Evolutionary conservation across 2,797 vertebrate species (phyloP), one percentile per base, ranked within the genome.

Genomic region (Limosa lapponica): DNA sequence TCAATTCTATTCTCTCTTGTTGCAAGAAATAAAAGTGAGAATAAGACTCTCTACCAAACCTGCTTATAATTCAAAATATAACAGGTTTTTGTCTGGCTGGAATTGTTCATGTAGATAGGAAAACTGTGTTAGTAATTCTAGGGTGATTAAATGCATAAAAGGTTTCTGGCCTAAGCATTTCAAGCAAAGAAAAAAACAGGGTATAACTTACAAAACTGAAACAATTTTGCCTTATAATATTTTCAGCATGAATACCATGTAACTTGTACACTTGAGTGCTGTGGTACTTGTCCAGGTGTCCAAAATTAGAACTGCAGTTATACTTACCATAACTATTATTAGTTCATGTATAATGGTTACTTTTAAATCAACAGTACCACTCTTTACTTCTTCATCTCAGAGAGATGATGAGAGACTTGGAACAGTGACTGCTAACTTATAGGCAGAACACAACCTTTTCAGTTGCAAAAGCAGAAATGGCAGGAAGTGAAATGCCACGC

Each of bases 141-240:
- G 14, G 13, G 74, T 92, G 46, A 92, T 92, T 90, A 93, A 93
- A 91, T 82, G 41, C 43, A 55, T 80, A n/a, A 83, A 94, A 69
- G 39, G 3, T 44, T 93, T 87, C 70, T 75, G 25, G 22, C 70
- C 55, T 77, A 73, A 89, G 55, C 13, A 37, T 86, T 88, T 96
- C 23, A 75, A 77, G 16, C 20, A 82, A 73, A 93, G 16, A 13
- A 14, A 61, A 71, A 36, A 55, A 28, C 20, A 37, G 8, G 0
- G 16, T 84, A 82, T 66, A 79, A 66, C 84, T 78, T 85, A 15
- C 23, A 75, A 69, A 91, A 95, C 24, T n/a, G 8, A 41, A 91
- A 80, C 10, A 59, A 57, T 49, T 36, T 58, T 75, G 4, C 17
- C 7, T 82, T 73, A 44, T 41, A 27, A 30, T 73, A 52, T 64